Evolutionary conservation across 2,113 vertebrate species (phyloP).

Genomic region (Leuciscus idus): DNA sequence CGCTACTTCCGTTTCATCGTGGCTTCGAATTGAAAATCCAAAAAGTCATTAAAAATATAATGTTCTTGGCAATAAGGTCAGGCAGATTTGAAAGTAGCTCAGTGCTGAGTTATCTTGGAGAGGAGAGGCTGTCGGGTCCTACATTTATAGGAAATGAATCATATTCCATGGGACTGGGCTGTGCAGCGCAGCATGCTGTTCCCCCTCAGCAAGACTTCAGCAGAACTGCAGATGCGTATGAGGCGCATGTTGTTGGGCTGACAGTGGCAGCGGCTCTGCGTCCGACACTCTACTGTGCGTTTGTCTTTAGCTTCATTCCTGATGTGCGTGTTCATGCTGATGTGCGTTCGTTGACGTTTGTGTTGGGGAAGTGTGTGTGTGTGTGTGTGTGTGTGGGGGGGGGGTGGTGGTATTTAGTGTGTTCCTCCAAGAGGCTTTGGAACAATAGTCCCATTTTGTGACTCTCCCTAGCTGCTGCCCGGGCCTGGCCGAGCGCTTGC

Average conservation of each 20-base stretch:
- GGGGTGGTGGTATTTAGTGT: constrained; percentile 36
- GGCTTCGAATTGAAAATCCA: neutral
- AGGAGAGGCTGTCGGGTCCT: constrained; percentile 51
- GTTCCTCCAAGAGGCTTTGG: constrained; percentile 61
- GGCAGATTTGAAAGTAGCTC: constrained; percentile 17
- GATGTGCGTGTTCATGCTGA: neutral
- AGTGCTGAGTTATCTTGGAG: constrained; percentile 40
- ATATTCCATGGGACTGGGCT: constrained; percentile 72
- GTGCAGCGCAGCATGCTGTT: constrained; percentile 63
- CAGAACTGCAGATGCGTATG: constrained; percentile 60
- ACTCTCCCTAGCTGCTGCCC: constrained; percentile 60
- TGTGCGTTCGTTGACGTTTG: neutral
- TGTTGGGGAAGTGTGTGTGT: neutral
- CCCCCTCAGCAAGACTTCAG: constrained; percentile 65
- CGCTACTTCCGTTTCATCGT: neutral
- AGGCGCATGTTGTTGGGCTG: neutral
- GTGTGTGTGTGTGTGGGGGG: neutral
- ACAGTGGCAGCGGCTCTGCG: constrained; percentile 9
- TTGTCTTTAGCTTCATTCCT: constrained; percentile 14
- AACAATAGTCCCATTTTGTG: constrained; percentile 78
- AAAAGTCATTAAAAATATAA: constrained; percentile 1
- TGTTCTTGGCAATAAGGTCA: neutral
- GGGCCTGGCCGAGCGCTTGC: constrained; percentile 40
- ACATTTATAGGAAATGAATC: constrained; percentile 74
- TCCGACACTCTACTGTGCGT: neutral